Base-by-base conservation (phyloP, 2,113 vertebrate genomes). In the Urocitellus parryii region DNA sequence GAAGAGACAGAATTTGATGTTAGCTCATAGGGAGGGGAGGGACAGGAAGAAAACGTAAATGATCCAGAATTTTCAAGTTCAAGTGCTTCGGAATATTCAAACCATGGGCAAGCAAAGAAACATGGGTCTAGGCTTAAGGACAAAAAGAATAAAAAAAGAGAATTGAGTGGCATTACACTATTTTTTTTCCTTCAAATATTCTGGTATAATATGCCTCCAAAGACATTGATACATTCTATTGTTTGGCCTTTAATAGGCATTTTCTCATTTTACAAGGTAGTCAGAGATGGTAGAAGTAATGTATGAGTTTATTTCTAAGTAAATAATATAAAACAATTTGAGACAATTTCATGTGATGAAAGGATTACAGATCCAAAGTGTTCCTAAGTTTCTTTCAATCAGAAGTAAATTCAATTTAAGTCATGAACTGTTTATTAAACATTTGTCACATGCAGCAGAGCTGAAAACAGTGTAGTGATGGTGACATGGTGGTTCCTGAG, bases 221-320 rank as follows among this genome's bases (percentile, higher is more conserved):
- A 93, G 65, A 45, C 2, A 24, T 2, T 24, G 39, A 42, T 16
- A 63, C 29, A 73, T 72, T 65, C 83, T 61, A 11, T 27, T 76
- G 51, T 51, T 91, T 10, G 61, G 22, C 34, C 14, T 95, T 87
- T n/a, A 51, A 61, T 42, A 85, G 34, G 6, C n/a, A 67, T 72
- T 96, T 93, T 81, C 29, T 81, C 53, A 81, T 95, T 29, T 91
- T 34, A 91, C 29, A 86, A 72, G 5, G 53, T 56, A 80, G 8
- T 90, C 45, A 88, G 76, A 87, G 20, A n/a, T 83, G 14, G 1
- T 22, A 70, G 83, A 96, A 53, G 32, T 39, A 72, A 81, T 34
- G n/a, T 37, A 61, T 20, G 10, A 29, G 81, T 48, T 94, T 90
- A 67, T 73, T 88, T 95, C 42, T 88, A 88, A 92, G 81, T n/a